These are phyloP conservation scores for Myopa testacea DNA, from an alignment of 2,888 invertebrate species.

Conservation along the genomic window DNA sequence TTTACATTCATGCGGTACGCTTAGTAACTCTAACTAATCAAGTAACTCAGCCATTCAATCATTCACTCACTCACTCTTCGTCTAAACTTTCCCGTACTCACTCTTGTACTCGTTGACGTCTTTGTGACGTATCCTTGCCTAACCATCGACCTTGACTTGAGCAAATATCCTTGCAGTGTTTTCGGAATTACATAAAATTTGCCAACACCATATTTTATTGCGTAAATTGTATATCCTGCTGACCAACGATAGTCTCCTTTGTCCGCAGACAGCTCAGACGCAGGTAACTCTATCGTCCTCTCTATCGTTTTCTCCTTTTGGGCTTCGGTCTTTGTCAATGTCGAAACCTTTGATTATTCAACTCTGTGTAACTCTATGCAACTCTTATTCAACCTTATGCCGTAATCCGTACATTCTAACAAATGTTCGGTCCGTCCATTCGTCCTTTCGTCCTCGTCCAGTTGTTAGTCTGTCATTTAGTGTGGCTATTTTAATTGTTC, in stretches of 20 bases:
- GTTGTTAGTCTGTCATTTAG: background rate
- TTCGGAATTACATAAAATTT: conserved; percentile 18
- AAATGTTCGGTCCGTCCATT: background rate
- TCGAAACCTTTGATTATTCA: conserved; percentile 42
- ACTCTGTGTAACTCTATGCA: conserved; percentile 45
- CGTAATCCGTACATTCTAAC: background rate
- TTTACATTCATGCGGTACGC: conserved; percentile 23
- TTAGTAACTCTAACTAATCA: conserved; percentile 1
- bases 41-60: background rate
- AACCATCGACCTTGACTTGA: conserved; percentile 16
- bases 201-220: conserved; percentile 35
- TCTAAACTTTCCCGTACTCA: conserved; percentile 1
- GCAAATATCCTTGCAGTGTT: conserved; percentile 2
- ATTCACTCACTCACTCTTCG: background rate
- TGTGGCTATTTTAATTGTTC: background rate
- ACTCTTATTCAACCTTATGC: conserved; percentile 35
- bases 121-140: background rate
- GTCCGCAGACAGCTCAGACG: background rate
- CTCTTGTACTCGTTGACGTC: conserved; percentile 9
- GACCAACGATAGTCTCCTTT: background rate
- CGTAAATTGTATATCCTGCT: conserved; percentile 41
- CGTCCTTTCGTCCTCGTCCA: background rate
- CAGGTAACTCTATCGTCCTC: conserved; percentile 17
- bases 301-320: background rate
- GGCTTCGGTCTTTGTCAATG: background rate